These are phyloP conservation scores for Dasysyrphus tricinctus DNA, from an alignment of 2,888 invertebrate species.

Conservation along the genomic window DNA sequence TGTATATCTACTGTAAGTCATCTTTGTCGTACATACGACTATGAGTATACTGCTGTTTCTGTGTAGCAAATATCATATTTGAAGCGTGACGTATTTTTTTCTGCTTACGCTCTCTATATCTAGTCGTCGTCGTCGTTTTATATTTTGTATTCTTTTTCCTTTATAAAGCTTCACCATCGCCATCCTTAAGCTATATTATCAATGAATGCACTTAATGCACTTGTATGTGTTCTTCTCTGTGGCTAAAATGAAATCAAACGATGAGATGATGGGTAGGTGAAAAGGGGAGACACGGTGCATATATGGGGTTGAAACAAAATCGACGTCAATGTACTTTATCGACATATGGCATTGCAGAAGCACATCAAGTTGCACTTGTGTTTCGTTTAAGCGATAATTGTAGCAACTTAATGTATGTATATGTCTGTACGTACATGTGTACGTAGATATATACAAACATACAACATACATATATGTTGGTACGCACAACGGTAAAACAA, in stretches of 20 bases:
- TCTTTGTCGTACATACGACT: background rate
- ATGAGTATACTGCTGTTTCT: background rate
- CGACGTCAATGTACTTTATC: slow-evolving; percentile 75
- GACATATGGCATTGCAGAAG: slow-evolving; percentile 75
- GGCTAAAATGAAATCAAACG: slow-evolving; percentile 24
- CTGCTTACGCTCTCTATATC: slow-evolving; percentile 20
- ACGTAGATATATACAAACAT: background rate
- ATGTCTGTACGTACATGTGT: background rate
- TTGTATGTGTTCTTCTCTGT: slow-evolving; percentile 70
- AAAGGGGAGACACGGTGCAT: background rate
- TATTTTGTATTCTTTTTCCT: slow-evolving; percentile 16
- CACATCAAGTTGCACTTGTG: slow-evolving; percentile 74
- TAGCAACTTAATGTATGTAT: slow-evolving; percentile 17
- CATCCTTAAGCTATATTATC: slow-evolving; percentile 67
- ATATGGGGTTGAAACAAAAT: slow-evolving; percentile 34
- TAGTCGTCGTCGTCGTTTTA: background rate
- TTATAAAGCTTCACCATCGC: slow-evolving; percentile 52
- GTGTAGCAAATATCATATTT: slow-evolving; percentile 54
- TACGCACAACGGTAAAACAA: slow-evolving; percentile 68
- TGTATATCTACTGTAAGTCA: background rate
- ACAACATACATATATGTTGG: background rate
- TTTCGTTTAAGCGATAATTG: slow-evolving; percentile 72
- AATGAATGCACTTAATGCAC: slow-evolving; percentile 74
- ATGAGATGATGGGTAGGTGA: background rate
- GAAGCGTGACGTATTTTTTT: slow-evolving; percentile 69